A percentile compares a stretch with the other conserved stretches of the same genome.
Conservation (phyloP, 2,113 vertebrate species). For the Tragelaphus imberbis region DNA sequence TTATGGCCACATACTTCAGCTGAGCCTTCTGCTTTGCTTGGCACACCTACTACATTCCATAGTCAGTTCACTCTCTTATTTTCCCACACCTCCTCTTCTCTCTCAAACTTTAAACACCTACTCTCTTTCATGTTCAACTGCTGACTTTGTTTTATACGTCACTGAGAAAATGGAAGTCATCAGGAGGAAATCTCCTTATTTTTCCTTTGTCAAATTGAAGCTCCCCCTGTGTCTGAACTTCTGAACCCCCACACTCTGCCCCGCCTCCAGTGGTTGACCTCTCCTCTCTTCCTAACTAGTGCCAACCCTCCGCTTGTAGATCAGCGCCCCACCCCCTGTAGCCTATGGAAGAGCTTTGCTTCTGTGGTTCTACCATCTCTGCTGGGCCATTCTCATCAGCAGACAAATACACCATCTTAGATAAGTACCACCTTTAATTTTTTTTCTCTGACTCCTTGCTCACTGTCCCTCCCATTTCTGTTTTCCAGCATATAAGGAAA, state of each 20-base stretch:
- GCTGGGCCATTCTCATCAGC: too few relatives aligned
- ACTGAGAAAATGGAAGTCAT: neutral
- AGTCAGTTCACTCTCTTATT: neutral
- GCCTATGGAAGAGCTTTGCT: neutral
- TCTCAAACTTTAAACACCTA: neutral
- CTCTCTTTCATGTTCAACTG: neutral
- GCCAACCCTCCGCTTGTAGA: accelerated
- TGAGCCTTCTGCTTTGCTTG: neutral
- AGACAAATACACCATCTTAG: neutral
- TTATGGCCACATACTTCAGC: neutral
- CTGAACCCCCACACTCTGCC: neutral
- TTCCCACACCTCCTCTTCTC: neutral
- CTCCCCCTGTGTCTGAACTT: neutral
- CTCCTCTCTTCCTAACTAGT: neutral
- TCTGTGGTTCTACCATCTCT: neutral
- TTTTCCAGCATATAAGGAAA: neutral
- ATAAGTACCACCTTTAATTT: neutral
- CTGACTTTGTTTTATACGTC: neutral
- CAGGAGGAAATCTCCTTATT: neutral
- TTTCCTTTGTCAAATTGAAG: neutral
- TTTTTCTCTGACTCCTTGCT: neutral
- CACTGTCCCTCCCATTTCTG: neutral
- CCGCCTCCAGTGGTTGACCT: too few relatives aligned
- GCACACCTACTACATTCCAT: neutral
- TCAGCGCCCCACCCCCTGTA: too few relatives aligned